Base-by-base conservation (phyloP, 2,113 vertebrate species). In the Progne subis region DNA sequence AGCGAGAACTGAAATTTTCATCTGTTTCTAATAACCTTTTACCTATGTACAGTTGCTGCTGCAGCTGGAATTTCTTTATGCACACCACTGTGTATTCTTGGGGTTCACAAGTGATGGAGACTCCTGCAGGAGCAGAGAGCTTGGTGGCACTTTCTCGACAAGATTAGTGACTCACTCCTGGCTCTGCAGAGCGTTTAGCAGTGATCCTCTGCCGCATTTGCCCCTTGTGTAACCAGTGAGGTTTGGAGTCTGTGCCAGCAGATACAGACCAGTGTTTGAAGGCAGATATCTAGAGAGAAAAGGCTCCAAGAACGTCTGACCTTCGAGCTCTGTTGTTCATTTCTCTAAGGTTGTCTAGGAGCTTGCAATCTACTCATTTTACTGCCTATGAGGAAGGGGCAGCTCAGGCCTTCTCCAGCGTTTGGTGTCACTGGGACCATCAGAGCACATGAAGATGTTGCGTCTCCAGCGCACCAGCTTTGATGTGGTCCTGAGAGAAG, bases 11-110 rank as follows among this genome's bases (percentile, higher is more conserved):
- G 95, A 92, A 91, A 77, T 91, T 92, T 96, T 95, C 93, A 46
- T 94, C 95, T 94, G 49, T 96, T 95, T 93, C 89, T 96, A 85
- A 94, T 93, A 96, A 94, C 83, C 83, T 86, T 87, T 84, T 92
- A 72, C 90, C 92, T 95, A 46, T 24, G 78, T 92, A 69, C 57
- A 34, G 71, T 55, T 4, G 3, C 65, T 96, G 92, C 91, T 3
- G 1, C 53, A n/a, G 23, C 79, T 34, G 74, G 68, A 68, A 13
- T 88, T 86, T 91, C 16, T 12, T 91, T 82, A 41, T 44, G 86
- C 85, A 21, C 83, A 90, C 61, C 81, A 6, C 65, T 11, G 31
- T 20, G 34, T 50, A 44, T 65, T 29, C 56, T 24, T 47, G 18
- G 74, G 61, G 61, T 59, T 91, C 87, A 28, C 29, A 7, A 11